These are phyloP conservation scores for Fragum fragum DNA, from an alignment of 2,888 invertebrate species.

Conservation along the genomic window DNA sequence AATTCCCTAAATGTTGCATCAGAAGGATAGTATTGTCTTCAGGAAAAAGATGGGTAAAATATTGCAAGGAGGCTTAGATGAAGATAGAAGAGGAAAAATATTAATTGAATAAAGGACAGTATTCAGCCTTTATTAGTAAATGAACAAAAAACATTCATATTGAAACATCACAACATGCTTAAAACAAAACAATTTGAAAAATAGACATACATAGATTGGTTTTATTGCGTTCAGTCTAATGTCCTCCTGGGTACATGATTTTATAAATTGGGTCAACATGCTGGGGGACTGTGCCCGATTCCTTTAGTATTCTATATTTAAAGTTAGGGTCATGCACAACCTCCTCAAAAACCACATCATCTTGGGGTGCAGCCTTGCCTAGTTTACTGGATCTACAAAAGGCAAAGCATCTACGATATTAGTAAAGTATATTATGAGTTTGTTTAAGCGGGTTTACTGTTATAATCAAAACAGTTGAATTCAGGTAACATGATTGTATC, in stretches of 20 bases:
- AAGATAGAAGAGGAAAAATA: neutral
- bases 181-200: constrained; percentile 26
- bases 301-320: constrained; percentile 76
- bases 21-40: too few species aligned
- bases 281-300: constrained; percentile 63
- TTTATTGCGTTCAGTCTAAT: constrained; percentile 38
- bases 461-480: too few species aligned
- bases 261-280: constrained; percentile 81
- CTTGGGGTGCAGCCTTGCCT: constrained; percentile 45
- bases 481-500: too few species aligned
- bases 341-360: constrained; percentile 79
- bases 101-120: neutral
- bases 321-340: constrained; percentile 82
- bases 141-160: neutral
- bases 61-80: neutral
- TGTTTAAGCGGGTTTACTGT: too few species aligned
- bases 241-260: constrained; percentile 78
- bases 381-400: constrained; percentile 58
- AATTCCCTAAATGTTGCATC: too few species aligned
- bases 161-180: constrained; percentile 22
- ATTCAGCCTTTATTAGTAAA: constrained; percentile 13
- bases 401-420: constrained; percentile 19
- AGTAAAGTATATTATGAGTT: neutral
- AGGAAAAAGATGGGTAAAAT: neutral
- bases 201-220: constrained; percentile 33